Conservation (phyloP, 2,888 invertebrate species). For the Perizoma flavofasciatum region DNA sequence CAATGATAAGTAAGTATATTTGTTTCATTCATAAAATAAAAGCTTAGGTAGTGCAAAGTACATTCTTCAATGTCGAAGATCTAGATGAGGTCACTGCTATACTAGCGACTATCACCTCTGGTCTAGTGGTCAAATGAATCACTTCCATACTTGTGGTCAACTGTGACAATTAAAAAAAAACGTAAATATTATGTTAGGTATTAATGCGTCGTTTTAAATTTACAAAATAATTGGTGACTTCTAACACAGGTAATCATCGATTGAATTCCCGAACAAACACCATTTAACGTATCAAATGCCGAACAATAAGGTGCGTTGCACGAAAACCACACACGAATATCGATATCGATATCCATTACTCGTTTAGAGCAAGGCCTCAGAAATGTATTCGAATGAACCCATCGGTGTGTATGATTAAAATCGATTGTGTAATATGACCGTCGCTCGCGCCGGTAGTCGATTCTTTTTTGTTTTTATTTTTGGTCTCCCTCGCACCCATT, state of each 20-base stretch:
- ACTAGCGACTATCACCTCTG: no score
- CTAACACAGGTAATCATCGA: conserved; percentile 31
- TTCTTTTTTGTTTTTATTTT: conserved; percentile 41
- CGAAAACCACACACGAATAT: conserved; percentile 39
- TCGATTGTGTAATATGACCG: conserved; percentile 38
- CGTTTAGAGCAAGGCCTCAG: conserved; percentile 34
- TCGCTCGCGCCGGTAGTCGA: conserved; percentile 51
- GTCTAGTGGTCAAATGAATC: no score
- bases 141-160: no score
- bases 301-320: conserved; percentile 55
- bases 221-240: conserved; percentile 47
- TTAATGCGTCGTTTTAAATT: no score
- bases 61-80: no score
- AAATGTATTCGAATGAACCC: conserved; percentile 43
- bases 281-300: conserved; percentile 51
- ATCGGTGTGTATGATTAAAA: conserved; percentile 49
- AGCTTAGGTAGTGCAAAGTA: no score
- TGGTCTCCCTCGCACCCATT: conserved; percentile 52
- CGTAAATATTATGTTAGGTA: no score
- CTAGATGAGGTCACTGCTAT: no score
- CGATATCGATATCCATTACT: conserved; percentile 45
- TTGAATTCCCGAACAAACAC: conserved; percentile 37
- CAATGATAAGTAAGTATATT: no score
- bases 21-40: no score
- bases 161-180: no score